Evolutionary conservation across 2,797 vertebrate genomes (phyloP).

Genomic region (Monodelphis domestica): DNA sequence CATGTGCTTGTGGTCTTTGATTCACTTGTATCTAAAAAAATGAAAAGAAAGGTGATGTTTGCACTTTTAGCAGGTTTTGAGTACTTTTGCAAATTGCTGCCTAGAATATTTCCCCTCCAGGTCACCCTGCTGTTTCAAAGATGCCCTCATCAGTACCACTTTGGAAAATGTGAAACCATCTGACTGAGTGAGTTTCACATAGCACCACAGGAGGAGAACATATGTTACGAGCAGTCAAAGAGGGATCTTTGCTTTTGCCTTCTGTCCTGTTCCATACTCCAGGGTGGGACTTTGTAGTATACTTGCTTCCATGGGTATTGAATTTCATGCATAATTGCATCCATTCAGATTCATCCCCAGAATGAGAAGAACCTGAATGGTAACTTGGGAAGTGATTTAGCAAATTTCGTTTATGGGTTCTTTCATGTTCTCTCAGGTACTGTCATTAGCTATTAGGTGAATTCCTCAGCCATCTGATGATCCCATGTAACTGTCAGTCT

Average conservation of each 20-base stretch:
- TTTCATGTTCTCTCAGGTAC: slow-evolving; percentile 32
- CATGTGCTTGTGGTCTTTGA: background rate
- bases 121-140: slow-evolving; percentile 63
- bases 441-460: slow-evolving; percentile 43
- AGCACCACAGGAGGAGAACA: background rate
- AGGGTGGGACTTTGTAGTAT: background rate
- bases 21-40: slow-evolving; percentile 48
- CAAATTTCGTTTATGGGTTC: slow-evolving; percentile 34
- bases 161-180: slow-evolving; percentile 61
- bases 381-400: slow-evolving; percentile 14
- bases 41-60: slow-evolving; percentile 53
- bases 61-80: slow-evolving; percentile 54
- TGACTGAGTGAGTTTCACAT: slow-evolving; percentile 36
- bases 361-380: slow-evolving; percentile 23
- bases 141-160: slow-evolving; percentile 59
- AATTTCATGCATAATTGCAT: slow-evolving; percentile 43
- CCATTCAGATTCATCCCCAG: slow-evolving; percentile 34
- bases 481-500: slow-evolving; percentile 70
- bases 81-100: slow-evolving; percentile 44
- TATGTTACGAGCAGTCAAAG: slow-evolving; percentile 2
- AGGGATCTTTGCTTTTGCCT: slow-evolving; percentile 15
- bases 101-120: slow-evolving; percentile 50
- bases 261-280: background rate
- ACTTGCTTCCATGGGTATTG: slow-evolving; percentile 16
- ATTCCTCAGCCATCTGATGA: slow-evolving; percentile 71